Percentiles rank a stretch among this genome's conserved stretches.
Conservation (phyloP, 2,888 invertebrate genomes). For the Drosophila affinis region DNA sequence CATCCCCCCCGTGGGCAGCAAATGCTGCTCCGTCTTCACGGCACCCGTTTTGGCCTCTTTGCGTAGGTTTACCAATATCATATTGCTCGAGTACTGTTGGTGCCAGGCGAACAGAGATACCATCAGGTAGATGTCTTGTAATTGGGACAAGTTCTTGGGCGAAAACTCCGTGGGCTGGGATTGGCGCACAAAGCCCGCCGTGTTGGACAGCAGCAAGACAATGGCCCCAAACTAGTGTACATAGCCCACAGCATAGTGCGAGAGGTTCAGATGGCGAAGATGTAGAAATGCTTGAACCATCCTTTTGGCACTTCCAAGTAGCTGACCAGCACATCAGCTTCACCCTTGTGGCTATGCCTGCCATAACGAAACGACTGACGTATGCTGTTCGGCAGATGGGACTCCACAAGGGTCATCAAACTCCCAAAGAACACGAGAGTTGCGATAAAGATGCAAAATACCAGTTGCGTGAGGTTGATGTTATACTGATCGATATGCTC, state of each 20-base stretch:
- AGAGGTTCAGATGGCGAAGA: slow-evolving; percentile 89
- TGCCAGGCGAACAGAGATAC: slow-evolving; percentile 90
- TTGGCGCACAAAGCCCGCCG: slow-evolving; percentile 86
- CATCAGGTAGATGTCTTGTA: slow-evolving; percentile 84
- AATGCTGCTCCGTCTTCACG: slow-evolving; percentile 89
- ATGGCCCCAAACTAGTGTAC: slow-evolving; percentile 90
- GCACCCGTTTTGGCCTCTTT: slow-evolving; percentile 87
- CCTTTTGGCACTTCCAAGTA: slow-evolving; percentile 89
- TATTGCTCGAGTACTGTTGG: slow-evolving; percentile 89
- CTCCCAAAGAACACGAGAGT: slow-evolving; percentile 86
- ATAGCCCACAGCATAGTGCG: slow-evolving; percentile 91
- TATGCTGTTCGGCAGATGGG: slow-evolving; percentile 87
- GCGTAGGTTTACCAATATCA: slow-evolving; percentile 91
- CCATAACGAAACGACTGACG: slow-evolving; percentile 89
- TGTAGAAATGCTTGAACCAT: slow-evolving; percentile 92
- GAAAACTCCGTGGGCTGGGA: slow-evolving; percentile 72
- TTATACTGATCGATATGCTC: slow-evolving; percentile 65
- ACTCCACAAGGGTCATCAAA: slow-evolving; percentile 87
- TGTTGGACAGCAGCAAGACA: slow-evolving; percentile 88
- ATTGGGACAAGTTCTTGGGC: slow-evolving; percentile 59
- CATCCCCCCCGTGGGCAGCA: slow-evolving; percentile 90
- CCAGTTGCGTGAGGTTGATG: slow-evolving; percentile 76
- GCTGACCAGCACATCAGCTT: slow-evolving; percentile 79
- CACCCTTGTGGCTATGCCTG: slow-evolving; percentile 87
- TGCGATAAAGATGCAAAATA: slow-evolving; percentile 79